phyloP scores from a whole-genome alignment of 1,140 invertebrate species.

The Calliopsis andreniformis region DNA sequence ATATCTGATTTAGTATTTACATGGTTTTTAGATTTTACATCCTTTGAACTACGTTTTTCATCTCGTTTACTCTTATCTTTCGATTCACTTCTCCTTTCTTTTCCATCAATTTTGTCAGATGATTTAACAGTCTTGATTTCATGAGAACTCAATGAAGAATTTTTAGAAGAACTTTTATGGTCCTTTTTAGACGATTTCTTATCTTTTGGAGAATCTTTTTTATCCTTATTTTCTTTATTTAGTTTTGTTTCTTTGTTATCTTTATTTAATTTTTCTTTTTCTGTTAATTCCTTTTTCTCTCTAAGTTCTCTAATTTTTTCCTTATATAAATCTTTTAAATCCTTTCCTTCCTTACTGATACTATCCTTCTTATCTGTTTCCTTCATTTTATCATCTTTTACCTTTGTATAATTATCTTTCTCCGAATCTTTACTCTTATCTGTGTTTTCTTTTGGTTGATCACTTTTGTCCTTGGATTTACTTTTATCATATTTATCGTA shows the following conservation, averaged over 20 bases:
- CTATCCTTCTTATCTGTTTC: constrained; percentile 68
- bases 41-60: constrained; percentile 66
- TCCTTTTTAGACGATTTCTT: constrained; percentile 71
- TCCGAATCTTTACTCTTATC: constrained; percentile 61
- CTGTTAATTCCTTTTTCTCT: constrained; percentile 79
- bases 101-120: constrained; percentile 66
- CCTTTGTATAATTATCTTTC: constrained; percentile 52
- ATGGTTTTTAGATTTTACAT: constrained; percentile 63
- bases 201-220: constrained; percentile 69
- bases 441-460: constrained; percentile 54
- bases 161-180: constrained; percentile 71
- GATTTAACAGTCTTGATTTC: constrained; percentile 54
- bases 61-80: constrained; percentile 79
- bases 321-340: constrained; percentile 80
- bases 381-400: constrained; percentile 65
- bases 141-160: constrained; percentile 59
- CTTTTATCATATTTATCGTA: constrained; percentile 70
- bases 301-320: constrained; percentile 79
- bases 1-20: constrained; percentile 47
- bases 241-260: constrained; percentile 66
- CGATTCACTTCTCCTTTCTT: constrained; percentile 72
- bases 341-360: constrained; percentile 72
- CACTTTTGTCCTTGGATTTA: constrained; percentile 68
- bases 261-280: constrained; percentile 77
- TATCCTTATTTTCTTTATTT: constrained; percentile 68